These are phyloP conservation scores for Melanargia galathea DNA, from an alignment of 2,888 invertebrate genomes.

Conservation along the genomic window DNA sequence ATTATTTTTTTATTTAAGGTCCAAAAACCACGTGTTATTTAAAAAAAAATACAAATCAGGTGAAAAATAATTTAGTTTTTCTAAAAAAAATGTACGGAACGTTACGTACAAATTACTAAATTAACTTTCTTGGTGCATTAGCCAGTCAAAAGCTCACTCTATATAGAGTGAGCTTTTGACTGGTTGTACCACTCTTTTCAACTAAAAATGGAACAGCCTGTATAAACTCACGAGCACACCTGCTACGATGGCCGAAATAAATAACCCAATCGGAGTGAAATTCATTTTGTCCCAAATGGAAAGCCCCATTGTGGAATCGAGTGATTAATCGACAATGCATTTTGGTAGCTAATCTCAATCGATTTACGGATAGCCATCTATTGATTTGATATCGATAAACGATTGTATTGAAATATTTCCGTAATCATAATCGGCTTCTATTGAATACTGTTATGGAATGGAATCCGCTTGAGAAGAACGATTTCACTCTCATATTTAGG, in stretches of 20 bases:
- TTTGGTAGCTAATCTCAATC: slow-evolving; percentile 63
- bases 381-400: slow-evolving; percentile 56
- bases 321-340: slow-evolving; percentile 51
- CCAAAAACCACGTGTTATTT: too few relatives aligned
- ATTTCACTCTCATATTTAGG: slow-evolving; percentile 17
- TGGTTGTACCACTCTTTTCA: background rate
- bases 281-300: slow-evolving; percentile 69
- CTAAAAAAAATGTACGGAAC: too few relatives aligned
- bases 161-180: too few relatives aligned
- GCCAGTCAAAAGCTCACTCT: too few relatives aligned
- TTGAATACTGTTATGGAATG: slow-evolving; percentile 29
- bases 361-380: slow-evolving; percentile 56
- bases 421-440: slow-evolving; percentile 35
- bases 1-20: too few relatives aligned
- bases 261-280: slow-evolving; percentile 73
- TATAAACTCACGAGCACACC: slow-evolving; percentile 59
- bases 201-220: slow-evolving; percentile 50
- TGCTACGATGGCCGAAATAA: slow-evolving; percentile 65
- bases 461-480: slow-evolving; percentile 16
- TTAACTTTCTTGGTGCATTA: too few relatives aligned
- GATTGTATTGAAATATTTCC: slow-evolving; percentile 39
- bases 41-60: too few relatives aligned
- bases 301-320: slow-evolving; percentile 50
- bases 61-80: too few relatives aligned
- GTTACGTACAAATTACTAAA: too few relatives aligned